These are phyloP conservation scores for Orientallactaga sibirica DNA, from an alignment of 2,797 vertebrate genomes.

Conservation along the genomic window DNA sequence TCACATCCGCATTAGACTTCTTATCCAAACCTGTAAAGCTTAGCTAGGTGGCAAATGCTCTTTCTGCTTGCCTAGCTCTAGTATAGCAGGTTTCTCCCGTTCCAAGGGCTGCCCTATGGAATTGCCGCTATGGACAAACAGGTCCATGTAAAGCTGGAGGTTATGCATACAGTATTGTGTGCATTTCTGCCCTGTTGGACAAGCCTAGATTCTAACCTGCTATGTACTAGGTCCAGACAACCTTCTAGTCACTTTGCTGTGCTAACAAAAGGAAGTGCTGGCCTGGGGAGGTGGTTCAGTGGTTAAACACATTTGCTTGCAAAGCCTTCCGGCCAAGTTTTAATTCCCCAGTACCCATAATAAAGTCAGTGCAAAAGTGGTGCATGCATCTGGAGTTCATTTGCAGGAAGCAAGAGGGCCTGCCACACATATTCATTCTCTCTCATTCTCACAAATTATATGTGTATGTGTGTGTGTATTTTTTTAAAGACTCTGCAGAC, in stretches of 20 bases:
- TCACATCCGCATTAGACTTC: background rate
- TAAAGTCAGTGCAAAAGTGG: too few relatives aligned
- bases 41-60: background rate
- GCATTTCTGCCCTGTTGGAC: background rate
- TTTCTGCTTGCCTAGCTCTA: background rate
- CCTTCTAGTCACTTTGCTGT: background rate
- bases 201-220: background rate
- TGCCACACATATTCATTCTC: too few relatives aligned
- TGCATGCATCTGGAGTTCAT: too few relatives aligned
- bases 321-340: too few relatives aligned
- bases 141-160: background rate
- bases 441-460: too few relatives aligned
- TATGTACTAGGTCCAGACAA: background rate
- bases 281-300: too few relatives aligned
- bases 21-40: conserved; percentile 17
- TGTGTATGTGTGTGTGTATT: too few relatives aligned
- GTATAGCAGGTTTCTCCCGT: background rate
- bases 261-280: too few relatives aligned
- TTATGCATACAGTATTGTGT: background rate
- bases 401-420: too few relatives aligned
- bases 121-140: background rate
- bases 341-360: too few relatives aligned
- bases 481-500: background rate
- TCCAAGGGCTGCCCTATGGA: background rate
- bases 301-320: too few relatives aligned